Evolutionary conservation across 2,113 vertebrate species (phyloP).

Genomic region (Lamprotornis superbus): DNA sequence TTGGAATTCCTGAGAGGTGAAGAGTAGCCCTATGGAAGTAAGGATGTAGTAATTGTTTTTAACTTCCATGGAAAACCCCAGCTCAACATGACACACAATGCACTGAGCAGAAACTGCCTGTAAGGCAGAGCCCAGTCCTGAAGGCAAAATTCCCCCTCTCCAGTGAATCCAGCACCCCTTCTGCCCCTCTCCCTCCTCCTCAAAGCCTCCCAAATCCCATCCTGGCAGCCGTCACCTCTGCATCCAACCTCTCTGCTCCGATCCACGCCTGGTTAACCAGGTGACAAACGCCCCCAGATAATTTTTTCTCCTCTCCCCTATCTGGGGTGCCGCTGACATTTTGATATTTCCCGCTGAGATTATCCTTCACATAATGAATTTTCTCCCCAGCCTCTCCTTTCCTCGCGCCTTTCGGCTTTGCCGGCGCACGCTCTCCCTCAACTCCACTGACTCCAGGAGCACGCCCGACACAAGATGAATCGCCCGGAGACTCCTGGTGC

Average conservation of each 20-base stretch:
- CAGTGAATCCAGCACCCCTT: rapidly evolving
- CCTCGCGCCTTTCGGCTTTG: background rate
- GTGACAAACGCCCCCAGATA: conserved; percentile 60
- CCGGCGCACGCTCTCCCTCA: background rate
- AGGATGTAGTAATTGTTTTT: rapidly evolving
- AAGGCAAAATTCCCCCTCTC: background rate
- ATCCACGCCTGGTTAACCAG: conserved; percentile 61
- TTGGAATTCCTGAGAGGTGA: background rate
- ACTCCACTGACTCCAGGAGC: background rate
- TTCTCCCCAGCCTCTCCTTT: background rate
- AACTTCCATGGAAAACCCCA: rapidly evolving
- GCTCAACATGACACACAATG: too few species aligned
- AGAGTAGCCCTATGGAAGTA: background rate
- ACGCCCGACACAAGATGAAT: conserved; percentile 64
- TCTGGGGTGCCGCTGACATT: conserved; percentile 63
- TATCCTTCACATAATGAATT: conserved; percentile 70
- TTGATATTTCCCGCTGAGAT: conserved; percentile 67
- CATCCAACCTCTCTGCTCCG: background rate
- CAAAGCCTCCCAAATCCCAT: background rate
- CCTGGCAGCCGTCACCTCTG: background rate
- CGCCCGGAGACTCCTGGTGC: conserved; percentile 47
- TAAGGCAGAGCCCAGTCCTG: rapidly evolving
- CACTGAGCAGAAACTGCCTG: rapidly evolving
- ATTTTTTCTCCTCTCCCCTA: background rate
- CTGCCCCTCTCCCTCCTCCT: background rate